These are phyloP conservation scores for Syritta pipiens DNA, from an alignment of 2,888 invertebrate genomes.

Conservation along the genomic window DNA sequence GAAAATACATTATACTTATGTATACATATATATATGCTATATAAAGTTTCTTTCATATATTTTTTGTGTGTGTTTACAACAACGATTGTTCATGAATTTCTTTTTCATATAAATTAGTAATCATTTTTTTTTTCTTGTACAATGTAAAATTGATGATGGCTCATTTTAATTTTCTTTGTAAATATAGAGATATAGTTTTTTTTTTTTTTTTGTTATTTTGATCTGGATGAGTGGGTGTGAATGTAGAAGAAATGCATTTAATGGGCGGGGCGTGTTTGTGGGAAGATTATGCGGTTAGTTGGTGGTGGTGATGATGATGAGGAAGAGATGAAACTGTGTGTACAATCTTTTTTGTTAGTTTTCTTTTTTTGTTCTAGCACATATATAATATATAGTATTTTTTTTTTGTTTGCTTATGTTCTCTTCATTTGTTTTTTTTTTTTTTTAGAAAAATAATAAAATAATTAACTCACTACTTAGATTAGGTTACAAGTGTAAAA, in stretches of 20 bases:
- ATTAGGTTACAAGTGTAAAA: slow-evolving; percentile 67
- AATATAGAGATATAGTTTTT: slow-evolving; percentile 64
- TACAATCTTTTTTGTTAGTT: slow-evolving; percentile 49
- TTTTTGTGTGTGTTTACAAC: slow-evolving; percentile 63
- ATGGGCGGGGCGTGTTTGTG: slow-evolving; percentile 7
- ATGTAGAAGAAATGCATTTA: slow-evolving; percentile 27
- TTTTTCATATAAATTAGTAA: slow-evolving; percentile 65
- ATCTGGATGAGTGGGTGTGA: slow-evolving; percentile 32
- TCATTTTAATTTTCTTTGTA: slow-evolving; percentile 61
- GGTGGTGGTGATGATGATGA: no score
- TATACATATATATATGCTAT: slow-evolving; percentile 30
- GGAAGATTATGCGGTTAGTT: no score
- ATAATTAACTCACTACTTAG: slow-evolving; percentile 63
- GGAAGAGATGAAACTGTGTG: slow-evolving; percentile 26
- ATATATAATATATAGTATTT: slow-evolving; percentile 30
- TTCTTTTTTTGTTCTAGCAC: slow-evolving; percentile 30
- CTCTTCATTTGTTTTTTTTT: not conserved
- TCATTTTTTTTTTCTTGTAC: slow-evolving; percentile 63
- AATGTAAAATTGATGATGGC: slow-evolving; percentile 61
- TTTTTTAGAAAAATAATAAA: slow-evolving; percentile 44
- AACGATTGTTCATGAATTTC: slow-evolving; percentile 63
- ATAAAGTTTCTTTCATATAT: slow-evolving; percentile 10
- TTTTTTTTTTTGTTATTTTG: slow-evolving; percentile 42
- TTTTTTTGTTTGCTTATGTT: slow-evolving; percentile 45
- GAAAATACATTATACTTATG: slow-evolving; percentile 56